Conservation (phyloP, 2,797 vertebrate genomes). For the Ataeniobius toweri region DNA sequence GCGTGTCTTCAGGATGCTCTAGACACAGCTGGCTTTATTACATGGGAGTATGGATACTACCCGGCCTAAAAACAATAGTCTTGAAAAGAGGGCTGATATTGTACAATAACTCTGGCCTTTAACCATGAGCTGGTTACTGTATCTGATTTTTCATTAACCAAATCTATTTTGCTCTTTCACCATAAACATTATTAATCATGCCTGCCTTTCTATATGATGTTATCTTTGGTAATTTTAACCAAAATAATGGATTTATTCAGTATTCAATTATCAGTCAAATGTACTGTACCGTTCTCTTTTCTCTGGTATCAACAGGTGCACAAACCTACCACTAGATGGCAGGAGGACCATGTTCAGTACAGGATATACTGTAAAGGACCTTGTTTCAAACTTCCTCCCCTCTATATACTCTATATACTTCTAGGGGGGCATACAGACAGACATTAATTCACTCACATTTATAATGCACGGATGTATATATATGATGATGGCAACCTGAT, state of each 20-base stretch:
- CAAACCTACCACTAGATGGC: constrained; percentile 42
- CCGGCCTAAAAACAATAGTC: neutral
- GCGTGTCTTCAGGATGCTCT: accelerated
- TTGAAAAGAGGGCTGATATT: neutral
- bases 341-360: constrained; percentile 18
- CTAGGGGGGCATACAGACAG: neutral
- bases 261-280: neutral
- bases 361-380: neutral
- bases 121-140: neutral
- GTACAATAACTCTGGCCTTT: neutral
- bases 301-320: neutral
- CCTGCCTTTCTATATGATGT: neutral
- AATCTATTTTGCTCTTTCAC: neutral
- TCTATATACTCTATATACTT: neutral
- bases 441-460: neutral
- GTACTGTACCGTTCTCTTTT: neutral
- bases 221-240: too few relatives aligned
- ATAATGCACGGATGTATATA: neutral
- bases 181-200: neutral
- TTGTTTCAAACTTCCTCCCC: neutral
- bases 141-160: neutral
- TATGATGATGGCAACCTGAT: neutral
- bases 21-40: accelerated
- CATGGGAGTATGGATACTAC: neutral
- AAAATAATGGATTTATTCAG: neutral